Conservation (phyloP, 2,888 invertebrate species). For the Ctena decussata region DNA sequence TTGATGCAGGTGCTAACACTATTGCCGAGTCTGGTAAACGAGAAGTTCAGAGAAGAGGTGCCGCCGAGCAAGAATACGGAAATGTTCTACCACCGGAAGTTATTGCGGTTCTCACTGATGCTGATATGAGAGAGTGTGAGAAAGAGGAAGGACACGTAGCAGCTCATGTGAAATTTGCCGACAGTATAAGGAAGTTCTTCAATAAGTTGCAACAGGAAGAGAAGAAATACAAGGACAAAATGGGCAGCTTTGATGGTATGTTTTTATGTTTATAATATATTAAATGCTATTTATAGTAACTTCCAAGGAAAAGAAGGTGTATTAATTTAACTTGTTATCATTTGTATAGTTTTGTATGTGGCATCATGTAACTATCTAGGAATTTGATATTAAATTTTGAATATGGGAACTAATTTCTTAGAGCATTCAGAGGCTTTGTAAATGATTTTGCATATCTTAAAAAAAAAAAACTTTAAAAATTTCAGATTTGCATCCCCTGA, state of each 20-base stretch:
- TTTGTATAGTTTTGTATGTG: too few relatives aligned
- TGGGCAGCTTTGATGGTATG: slow-evolving; percentile 69
- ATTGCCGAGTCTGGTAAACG: slow-evolving; percentile 78
- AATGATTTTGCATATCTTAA: too few relatives aligned
- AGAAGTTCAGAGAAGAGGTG: slow-evolving; percentile 82
- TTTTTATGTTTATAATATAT: too few relatives aligned
- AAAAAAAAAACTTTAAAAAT: too few relatives aligned
- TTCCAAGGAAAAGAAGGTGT: too few relatives aligned
- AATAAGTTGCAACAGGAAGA: slow-evolving; percentile 82
- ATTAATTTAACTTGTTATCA: too few relatives aligned
- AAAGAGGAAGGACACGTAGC: slow-evolving; percentile 77
- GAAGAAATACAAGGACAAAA: slow-evolving; percentile 79
- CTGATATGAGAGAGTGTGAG: slow-evolving; percentile 77
- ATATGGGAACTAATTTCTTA: too few relatives aligned
- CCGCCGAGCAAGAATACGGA: slow-evolving; percentile 80
- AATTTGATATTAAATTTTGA: too few relatives aligned
- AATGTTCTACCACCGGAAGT: slow-evolving; percentile 82
- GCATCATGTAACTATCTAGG: too few relatives aligned
- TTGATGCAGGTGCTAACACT: slow-evolving; percentile 73
- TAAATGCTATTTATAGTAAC: too few relatives aligned
- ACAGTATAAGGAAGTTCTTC: slow-evolving; percentile 81
- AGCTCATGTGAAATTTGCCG: slow-evolving; percentile 80
- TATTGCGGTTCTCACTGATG: slow-evolving; percentile 80
- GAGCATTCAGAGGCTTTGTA: too few relatives aligned
- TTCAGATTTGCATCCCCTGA: too few relatives aligned